A percentile compares a stretch with the other conserved stretches of the same genome.
phyloP scores from a whole-genome alignment of 2,113 vertebrate species.

The Pollimyrus isidori region DNA sequence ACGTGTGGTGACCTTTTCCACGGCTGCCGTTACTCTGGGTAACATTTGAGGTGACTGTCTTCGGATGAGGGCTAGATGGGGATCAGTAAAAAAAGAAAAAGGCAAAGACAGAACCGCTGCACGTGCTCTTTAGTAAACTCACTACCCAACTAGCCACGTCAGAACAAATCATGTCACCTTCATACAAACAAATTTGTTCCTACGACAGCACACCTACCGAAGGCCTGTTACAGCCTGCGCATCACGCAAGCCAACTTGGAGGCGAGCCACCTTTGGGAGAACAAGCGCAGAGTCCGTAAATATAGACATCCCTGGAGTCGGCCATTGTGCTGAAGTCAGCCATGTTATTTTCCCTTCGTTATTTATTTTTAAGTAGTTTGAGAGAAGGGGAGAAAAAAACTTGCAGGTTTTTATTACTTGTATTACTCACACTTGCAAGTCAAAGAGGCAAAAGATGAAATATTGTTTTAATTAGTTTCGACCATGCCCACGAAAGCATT shows the following conservation, averaged over 20 bases:
- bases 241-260: neutral
- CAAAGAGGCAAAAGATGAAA: constrained; percentile 15
- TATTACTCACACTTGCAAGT: neutral
- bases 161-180: neutral
- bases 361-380: constrained; percentile 3
- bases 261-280: neutral
- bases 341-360: neutral
- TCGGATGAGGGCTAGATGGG: neutral
- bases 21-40: neutral
- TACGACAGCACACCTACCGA: neutral
- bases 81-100: neutral
- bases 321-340: constrained; percentile 6
- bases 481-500: neutral
- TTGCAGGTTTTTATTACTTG: neutral
- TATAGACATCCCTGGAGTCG: neutral
- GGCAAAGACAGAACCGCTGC: neutral
- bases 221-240: neutral
- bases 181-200: neutral
- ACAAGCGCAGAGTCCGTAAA: neutral
- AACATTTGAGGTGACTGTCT: neutral
- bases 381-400: neutral
- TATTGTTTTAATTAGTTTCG: constrained; percentile 13
- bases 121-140: neutral
- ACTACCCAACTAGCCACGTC: neutral
- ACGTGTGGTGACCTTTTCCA: neutral